phyloP scores from a whole-genome alignment of 2,797 vertebrate species.

The Enteromius radiatus region DNA sequence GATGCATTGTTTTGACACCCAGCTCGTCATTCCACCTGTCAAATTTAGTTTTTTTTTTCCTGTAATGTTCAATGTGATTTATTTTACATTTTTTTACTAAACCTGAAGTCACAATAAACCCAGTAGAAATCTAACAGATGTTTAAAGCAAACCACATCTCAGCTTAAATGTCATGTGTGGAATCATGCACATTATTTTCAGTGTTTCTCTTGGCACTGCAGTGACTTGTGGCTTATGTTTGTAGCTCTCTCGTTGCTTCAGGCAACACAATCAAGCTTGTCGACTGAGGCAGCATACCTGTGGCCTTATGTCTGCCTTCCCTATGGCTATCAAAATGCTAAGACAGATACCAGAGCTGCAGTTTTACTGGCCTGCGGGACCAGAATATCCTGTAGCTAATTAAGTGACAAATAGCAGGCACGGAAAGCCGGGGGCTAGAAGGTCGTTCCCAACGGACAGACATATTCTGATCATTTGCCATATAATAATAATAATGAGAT shows the following conservation, averaged over 20 bases:
- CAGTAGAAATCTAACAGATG: conserved; percentile 4
- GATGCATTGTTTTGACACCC: neutral
- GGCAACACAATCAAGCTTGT: conserved; percentile 48
- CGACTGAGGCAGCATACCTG: conserved; percentile 34
- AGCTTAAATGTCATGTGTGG: conserved; percentile 16
- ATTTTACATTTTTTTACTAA: neutral
- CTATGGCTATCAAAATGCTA: conserved; percentile 44
- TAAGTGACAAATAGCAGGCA: conserved; percentile 56
- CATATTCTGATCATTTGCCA: conserved; percentile 50
- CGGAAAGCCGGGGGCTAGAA: conserved; percentile 53
- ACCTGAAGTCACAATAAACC: conserved; percentile 3
- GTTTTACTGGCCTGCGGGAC: conserved; percentile 50
- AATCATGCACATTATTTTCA: conserved; percentile 34
- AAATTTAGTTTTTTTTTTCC: neutral
- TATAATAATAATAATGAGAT: conserved; percentile 57
- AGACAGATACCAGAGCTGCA: conserved; percentile 33
- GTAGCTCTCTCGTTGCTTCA: conserved; percentile 3
- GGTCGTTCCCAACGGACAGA: conserved; percentile 37
- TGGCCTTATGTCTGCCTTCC: conserved; percentile 42
- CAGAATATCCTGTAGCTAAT: conserved; percentile 55
- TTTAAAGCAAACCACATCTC: neutral
- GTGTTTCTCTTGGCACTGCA: conserved; percentile 12
- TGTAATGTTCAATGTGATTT: neutral
- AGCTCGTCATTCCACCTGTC: conserved; percentile 11
- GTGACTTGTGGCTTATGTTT: conserved; percentile 39